Evolutionary conservation across 2,113 vertebrate species (phyloP).

Genomic region (Calonectris borealis): DNA sequence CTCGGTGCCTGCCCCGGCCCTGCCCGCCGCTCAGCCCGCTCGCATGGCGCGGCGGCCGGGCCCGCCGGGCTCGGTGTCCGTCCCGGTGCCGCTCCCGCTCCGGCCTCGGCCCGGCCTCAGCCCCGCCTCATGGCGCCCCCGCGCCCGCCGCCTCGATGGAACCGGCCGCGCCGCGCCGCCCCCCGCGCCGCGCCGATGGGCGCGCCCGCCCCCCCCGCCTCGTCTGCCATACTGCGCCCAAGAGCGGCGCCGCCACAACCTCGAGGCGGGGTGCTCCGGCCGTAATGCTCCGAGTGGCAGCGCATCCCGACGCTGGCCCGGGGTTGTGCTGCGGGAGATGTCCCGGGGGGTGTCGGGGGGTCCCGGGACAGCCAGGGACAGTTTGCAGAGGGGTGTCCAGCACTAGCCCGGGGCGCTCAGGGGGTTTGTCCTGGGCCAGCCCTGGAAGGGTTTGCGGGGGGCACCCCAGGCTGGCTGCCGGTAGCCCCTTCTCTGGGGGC

Average conservation of each 20-base stretch:
- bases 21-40: too few relatives aligned
- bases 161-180: neutral
- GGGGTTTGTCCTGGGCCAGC: neutral
- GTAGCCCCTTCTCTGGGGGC: neutral
- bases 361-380: neutral
- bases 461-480: neutral
- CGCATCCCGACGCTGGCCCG: fast-evolving
- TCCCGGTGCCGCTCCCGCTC: neutral
- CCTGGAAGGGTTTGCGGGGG: neutral
- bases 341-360: neutral
- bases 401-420: fast-evolving
- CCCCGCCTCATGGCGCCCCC: slow-evolving; percentile 42
- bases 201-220: neutral
- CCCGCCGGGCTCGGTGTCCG: neutral
- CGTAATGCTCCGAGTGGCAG: slow-evolving; percentile 3
- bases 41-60: neutral
- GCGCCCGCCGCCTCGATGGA: neutral
- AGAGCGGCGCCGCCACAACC: fast-evolving
- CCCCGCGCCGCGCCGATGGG: neutral
- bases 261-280: fast-evolving
- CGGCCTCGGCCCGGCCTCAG: slow-evolving; percentile 22
- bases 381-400: neutral
- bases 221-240: neutral
- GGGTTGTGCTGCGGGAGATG: neutral
- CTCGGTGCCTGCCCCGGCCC: too few relatives aligned